Percentiles rank a stretch among this genome's conserved stretches.
phyloP scores from a whole-genome alignment of 1,140 invertebrate species.

The Drosophila nigrodunni region DNA sequence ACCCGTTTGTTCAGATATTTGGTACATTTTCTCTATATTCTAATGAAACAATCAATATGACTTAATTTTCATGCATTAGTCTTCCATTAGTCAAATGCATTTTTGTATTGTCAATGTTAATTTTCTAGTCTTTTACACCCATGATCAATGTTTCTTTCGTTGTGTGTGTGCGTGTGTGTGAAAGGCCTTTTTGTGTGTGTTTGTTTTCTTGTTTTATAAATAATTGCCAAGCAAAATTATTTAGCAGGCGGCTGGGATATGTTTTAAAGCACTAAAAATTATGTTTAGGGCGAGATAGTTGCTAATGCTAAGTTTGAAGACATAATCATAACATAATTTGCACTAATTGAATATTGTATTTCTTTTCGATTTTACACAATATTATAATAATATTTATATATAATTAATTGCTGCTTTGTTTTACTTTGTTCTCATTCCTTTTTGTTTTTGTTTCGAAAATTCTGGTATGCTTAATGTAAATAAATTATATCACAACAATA shows the following conservation, averaged over 20 bases:
- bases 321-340: constrained; percentile 66
- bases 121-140: constrained; percentile 40
- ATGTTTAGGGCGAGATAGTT: background rate
- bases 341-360: constrained; percentile 70
- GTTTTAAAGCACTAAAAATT: constrained; percentile 58
- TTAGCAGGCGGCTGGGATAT: constrained; percentile 63
- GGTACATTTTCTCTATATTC: constrained; percentile 22
- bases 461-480: constrained; percentile 62
- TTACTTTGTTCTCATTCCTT: constrained; percentile 17
- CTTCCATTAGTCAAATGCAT: constrained; percentile 40
- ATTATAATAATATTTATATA: constrained; percentile 19
- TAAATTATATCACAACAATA: constrained; percentile 82
- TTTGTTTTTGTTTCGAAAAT: constrained; percentile 30
- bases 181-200: constrained; percentile 31
- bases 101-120: constrained; percentile 50
- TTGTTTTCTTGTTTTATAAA: constrained; percentile 29
- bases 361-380: constrained; percentile 44
- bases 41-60: constrained; percentile 39
- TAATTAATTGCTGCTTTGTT: constrained; percentile 37
- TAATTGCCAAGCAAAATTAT: constrained; percentile 61
- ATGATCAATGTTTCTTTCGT: constrained; percentile 26
- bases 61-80: background rate
- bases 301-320: constrained; percentile 40
- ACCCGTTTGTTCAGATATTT: constrained; percentile 25
- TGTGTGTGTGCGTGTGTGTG: constrained; percentile 21